These are phyloP conservation scores for Tenualosa thibaudeaui DNA, from an alignment of 2,797 vertebrate genomes.

Conservation along the genomic window DNA sequence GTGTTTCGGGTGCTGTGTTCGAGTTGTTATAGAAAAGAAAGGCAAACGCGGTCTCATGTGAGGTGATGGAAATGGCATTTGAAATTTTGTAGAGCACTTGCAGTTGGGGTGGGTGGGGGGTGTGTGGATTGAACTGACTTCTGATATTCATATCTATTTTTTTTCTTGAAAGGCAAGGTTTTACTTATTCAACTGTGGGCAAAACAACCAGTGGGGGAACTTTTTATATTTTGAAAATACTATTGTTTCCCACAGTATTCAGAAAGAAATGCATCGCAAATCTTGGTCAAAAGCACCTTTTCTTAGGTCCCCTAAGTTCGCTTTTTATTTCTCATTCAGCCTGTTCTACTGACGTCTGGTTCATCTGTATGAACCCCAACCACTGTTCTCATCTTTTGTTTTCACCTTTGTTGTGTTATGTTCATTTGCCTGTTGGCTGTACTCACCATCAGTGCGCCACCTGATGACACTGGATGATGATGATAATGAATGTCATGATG, in stretches of 20 bases:
- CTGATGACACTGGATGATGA: too few relatives aligned
- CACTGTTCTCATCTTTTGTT: neutral
- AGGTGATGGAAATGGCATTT: neutral
- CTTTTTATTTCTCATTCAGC: neutral
- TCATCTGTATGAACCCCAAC: neutral
- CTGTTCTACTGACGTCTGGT: neutral
- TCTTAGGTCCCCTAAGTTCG: neutral
- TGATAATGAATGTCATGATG: neutral
- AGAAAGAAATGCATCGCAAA: neutral
- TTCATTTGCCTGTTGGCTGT: neutral
- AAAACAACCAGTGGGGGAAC: neutral
- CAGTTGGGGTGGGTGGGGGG: neutral
- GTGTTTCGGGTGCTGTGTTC: neutral
- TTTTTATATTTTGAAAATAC: neutral
- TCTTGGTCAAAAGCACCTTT: neutral
- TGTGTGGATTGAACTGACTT: neutral
- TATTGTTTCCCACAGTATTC: neutral
- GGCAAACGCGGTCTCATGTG: neutral
- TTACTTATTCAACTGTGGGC: neutral
- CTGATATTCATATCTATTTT: neutral
- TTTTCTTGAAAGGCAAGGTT: neutral
- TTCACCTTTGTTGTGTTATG: neutral
- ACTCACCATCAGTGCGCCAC: neutral
- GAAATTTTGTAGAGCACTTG: neutral
- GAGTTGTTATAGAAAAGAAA: neutral